Conservation (phyloP, 2,888 invertebrate species). For the Microchrysa polita region DNA sequence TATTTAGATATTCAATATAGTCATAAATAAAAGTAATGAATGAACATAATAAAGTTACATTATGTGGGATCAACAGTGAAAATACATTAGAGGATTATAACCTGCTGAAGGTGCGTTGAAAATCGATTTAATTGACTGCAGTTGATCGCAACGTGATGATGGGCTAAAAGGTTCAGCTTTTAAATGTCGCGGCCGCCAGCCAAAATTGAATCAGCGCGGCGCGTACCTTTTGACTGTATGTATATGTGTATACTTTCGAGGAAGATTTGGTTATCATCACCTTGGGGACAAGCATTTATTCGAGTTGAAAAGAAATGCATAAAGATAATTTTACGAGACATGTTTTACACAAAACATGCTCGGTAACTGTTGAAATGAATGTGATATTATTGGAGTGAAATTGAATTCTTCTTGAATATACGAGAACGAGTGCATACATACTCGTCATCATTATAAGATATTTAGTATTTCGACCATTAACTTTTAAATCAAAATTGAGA, state of each 20-base stretch:
- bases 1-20: constrained; percentile 33
- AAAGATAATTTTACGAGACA: constrained; percentile 6
- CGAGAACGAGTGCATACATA: too few species aligned
- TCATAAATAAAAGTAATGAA: constrained; percentile 20
- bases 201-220: background rate
- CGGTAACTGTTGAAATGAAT: background rate
- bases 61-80: background rate
- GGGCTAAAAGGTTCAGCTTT: background rate
- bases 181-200: background rate
- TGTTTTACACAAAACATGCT: background rate
- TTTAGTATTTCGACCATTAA: too few species aligned
- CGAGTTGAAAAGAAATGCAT: background rate
- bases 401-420: too few species aligned
- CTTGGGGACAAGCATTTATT: background rate
- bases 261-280: background rate
- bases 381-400: background rate
- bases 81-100: constrained; percentile 17
- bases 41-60: constrained; percentile 5
- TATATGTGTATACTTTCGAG: too few species aligned
- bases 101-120: constrained; percentile 6
- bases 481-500: too few species aligned
- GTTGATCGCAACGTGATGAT: constrained; percentile 1
- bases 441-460: too few species aligned
- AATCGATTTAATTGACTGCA: background rate
- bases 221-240: background rate